Evolutionary conservation across 2,113 vertebrate species (phyloP).

Genomic region (Arothron firmamentum): DNA sequence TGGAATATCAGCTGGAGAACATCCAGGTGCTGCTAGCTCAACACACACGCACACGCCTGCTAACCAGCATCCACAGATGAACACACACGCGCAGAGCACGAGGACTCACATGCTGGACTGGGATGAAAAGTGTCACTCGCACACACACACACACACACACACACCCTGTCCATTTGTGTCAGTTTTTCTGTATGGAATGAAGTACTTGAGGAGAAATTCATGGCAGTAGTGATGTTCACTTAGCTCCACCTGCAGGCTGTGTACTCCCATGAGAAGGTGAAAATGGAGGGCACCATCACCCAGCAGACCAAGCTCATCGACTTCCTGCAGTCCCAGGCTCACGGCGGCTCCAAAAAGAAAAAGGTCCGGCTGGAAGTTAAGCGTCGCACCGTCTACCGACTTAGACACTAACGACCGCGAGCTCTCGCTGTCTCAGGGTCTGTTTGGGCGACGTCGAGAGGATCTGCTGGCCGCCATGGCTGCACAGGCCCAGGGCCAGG

Average conservation of each 20-base stretch:
- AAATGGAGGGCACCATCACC: slow-evolving; percentile 99
- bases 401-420: neutral
- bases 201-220: slow-evolving; percentile 67
- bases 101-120: neutral
- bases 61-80: neutral
- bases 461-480: slow-evolving; percentile 87
- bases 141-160: neutral
- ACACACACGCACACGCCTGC: slow-evolving; percentile 4
- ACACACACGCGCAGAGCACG: neutral
- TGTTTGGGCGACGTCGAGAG: slow-evolving; percentile 96
- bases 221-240: slow-evolving; percentile 70
- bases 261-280: slow-evolving; percentile 98
- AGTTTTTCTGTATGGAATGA: slow-evolving; percentile 49
- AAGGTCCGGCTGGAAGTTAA: slow-evolving; percentile 78
- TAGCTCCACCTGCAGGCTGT: slow-evolving; percentile 86
- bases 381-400: neutral
- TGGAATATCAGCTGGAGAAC: slow-evolving; percentile 97
- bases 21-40: slow-evolving; percentile 85
- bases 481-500: slow-evolving; percentile 78
- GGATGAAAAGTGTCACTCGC: slow-evolving; percentile 4
- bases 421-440: slow-evolving; percentile 79
- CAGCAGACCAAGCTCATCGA: slow-evolving; percentile 99
- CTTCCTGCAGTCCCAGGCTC: slow-evolving; percentile 97
- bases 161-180: slow-evolving; percentile 11
- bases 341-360: slow-evolving; percentile 97